Evolutionary conservation across 2,113 vertebrate species (phyloP), one percentile per base, ranked within the genome.

Genomic region (Narcine bancroftii): DNA sequence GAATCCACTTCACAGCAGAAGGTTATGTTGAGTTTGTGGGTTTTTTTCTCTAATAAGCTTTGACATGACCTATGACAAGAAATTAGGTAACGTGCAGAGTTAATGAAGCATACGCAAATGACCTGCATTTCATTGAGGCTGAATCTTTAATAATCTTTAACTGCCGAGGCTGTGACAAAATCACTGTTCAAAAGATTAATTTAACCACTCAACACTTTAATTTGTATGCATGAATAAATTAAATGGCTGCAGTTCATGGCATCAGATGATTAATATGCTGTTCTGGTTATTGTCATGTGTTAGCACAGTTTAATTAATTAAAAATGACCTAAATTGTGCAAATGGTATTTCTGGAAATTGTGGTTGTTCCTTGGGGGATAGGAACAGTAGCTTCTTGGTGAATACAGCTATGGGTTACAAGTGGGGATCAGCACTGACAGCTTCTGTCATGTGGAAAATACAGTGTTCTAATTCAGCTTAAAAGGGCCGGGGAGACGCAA

Each of bases 291-390:
- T 63, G 53, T 60, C 81, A 87, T 87, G 81, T 87, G 81, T 87
- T 87, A 87, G 53, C 81, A 87, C 81, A 60, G 81, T 87, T 87
- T 87, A 87, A 87, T 87, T 87, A 87, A 87, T 87, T 87, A 39
- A 87, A 87, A 87, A 60, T 87, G 81, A 63, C 81, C 81, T 56
- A 87, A 63, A 87, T 87, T 13, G 81, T 87, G 17, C 81, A 60
- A 63, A 21, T 60, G 53, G 81, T 63, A 87, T 87, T 87, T 87
- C 53, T 36, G 33, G 81, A 87, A 87, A 87, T 60, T 63, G 81
- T 60, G n/a, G n/a, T 53, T 36, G 15, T 87, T n/a, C 81, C 81
- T 87, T 19, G 56, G 81, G n/a, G 50, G 36, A 36, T 60, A 60
- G 53, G n/a, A n/a, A 21, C n/a, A n/a, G 81, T n/a, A 63, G 81